Evolutionary conservation across 2,797 vertebrate genomes (phyloP).

Genomic region (Enteromius anoplus): DNA sequence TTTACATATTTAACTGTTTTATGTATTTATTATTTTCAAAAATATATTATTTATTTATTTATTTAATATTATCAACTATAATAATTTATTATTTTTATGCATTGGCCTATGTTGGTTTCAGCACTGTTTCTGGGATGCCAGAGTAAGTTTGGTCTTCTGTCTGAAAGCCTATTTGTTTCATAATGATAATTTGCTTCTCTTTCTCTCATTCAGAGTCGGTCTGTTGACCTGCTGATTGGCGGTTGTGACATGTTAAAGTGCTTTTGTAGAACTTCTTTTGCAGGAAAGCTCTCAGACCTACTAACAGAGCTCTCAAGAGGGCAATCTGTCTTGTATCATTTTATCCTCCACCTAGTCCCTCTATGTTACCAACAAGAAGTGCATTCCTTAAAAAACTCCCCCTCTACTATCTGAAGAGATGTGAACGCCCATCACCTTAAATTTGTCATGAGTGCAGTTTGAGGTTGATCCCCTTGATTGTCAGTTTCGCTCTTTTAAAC

Average conservation of each 20-base stretch:
- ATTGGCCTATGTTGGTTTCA: neutral
- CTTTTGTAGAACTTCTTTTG: slow-evolving; percentile 3
- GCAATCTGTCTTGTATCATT: neutral
- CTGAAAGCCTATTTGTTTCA: neutral
- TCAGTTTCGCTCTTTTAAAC: slow-evolving; percentile 10
- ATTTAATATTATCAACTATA: neutral
- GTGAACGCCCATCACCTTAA: neutral
- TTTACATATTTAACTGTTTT: neutral
- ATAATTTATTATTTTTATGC: neutral
- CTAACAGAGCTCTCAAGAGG: slow-evolving; percentile 19
- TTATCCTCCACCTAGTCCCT: neutral
- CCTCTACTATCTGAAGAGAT: neutral
- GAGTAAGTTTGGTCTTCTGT: neutral
- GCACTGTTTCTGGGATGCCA: neutral
- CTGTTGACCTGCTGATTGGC: neutral
- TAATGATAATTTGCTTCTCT: neutral
- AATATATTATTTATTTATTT: too few relatives aligned
- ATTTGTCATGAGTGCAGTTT: neutral
- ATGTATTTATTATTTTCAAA: neutral
- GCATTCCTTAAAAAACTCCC: neutral
- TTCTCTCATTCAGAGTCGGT: neutral
- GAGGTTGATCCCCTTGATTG: neutral
- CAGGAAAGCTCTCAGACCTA: slow-evolving; percentile 8
- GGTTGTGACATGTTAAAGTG: neutral
- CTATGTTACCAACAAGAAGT: slow-evolving; percentile 13